Conservation (phyloP, 2,888 invertebrate genomes). For the Calameuta pallipes region DNA sequence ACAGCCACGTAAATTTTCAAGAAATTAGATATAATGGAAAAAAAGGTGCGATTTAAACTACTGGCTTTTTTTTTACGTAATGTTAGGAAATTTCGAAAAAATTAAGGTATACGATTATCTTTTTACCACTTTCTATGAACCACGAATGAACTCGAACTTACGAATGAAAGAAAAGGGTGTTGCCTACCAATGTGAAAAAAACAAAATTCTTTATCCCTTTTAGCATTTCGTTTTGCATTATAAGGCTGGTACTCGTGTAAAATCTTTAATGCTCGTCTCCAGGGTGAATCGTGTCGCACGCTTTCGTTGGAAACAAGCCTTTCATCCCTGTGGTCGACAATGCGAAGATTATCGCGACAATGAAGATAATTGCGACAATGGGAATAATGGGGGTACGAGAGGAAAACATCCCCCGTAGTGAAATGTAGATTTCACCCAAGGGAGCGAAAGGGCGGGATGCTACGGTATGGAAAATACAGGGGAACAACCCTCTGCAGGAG, state of each 20-base stretch:
- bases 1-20: background rate
- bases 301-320: background rate
- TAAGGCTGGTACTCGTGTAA: background rate
- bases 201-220: too few relatives aligned
- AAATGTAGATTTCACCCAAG: slow-evolving; percentile 16
- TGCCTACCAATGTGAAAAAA: too few relatives aligned
- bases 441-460: slow-evolving; percentile 12
- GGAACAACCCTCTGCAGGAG: slow-evolving; percentile 15
- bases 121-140: too few relatives aligned
- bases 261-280: background rate
- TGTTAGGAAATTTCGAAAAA: background rate
- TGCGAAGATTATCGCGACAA: slow-evolving; percentile 26
- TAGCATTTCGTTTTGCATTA: background rate
- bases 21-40: background rate
- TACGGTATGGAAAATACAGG: background rate
- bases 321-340: slow-evolving; percentile 16
- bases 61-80: background rate
- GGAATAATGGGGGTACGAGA: slow-evolving; percentile 20
- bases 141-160: too few relatives aligned
- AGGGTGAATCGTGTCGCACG: background rate
- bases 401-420: slow-evolving; percentile 15
- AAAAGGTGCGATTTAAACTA: too few relatives aligned
- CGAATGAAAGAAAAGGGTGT: too few relatives aligned
- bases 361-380: slow-evolving; percentile 32
- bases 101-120: too few relatives aligned